Percentiles rank a stretch among this genome's conserved stretches.
Conservation (phyloP, 2,113 vertebrate species). For the Strigops habroptila region DNA sequence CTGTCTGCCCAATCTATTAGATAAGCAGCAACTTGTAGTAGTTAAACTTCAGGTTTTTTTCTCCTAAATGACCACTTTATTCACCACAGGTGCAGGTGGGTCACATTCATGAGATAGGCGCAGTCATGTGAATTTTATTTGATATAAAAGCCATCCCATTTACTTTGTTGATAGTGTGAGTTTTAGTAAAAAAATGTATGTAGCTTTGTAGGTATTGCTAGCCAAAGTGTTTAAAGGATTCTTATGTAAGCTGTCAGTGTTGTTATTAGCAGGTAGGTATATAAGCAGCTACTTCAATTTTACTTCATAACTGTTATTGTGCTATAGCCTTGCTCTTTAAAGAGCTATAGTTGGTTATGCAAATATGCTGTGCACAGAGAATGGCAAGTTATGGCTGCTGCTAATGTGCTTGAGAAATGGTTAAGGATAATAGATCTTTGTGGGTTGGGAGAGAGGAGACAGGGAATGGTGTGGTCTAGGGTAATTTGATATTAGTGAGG, state of each 20-base stretch:
- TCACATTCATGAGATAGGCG: not conserved
- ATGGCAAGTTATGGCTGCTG: accelerated
- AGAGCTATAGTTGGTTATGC: not conserved
- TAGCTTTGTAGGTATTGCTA: accelerated
- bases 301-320: not conserved
- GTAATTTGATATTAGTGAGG: not conserved
- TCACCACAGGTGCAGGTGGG: not conserved
- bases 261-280: not conserved
- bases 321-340: accelerated
- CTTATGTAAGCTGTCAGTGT: accelerated
- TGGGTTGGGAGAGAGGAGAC: not conserved
- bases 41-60: not conserved
- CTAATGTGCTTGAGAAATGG: not conserved
- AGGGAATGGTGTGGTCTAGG: not conserved
- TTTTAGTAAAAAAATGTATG: accelerated
- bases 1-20: not conserved
- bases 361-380: accelerated
- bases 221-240: accelerated
- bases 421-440: not conserved
- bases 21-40: not conserved
- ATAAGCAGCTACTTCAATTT: not conserved
- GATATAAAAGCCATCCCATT: conserved; percentile 1
- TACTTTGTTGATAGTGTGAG: accelerated
- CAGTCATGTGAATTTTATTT: not conserved
- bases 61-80: not conserved